phyloP scores from a whole-genome alignment of 2,113 vertebrate species.

The Apaloderma vittatum region DNA sequence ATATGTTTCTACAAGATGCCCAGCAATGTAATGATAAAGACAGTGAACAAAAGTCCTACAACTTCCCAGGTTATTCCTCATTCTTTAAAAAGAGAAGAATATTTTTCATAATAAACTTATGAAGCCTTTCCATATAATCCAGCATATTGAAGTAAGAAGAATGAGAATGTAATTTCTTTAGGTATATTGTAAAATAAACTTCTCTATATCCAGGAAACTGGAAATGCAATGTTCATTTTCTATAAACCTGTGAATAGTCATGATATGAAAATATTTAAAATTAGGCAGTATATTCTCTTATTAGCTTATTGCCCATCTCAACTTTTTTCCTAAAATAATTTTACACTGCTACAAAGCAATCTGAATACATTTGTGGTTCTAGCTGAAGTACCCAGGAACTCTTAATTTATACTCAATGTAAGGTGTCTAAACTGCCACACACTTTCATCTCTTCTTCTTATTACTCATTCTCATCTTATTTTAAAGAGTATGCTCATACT shows the following conservation, averaged over 20 bases:
- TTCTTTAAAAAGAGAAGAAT: rapidly evolving
- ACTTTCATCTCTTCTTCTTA: background rate
- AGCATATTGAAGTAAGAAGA: background rate
- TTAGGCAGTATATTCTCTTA: background rate
- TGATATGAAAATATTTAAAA: background rate
- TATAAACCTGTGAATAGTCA: background rate
- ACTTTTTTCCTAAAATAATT: background rate
- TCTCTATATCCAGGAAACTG: background rate
- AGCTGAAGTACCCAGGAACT: background rate
- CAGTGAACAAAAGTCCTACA: background rate
- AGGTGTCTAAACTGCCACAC: background rate
- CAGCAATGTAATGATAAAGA: background rate
- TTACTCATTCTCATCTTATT: background rate
- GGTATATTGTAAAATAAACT: constrained; percentile 42
- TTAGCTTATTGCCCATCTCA: background rate
- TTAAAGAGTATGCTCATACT: background rate
- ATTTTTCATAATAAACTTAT: background rate
- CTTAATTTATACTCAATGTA: background rate
- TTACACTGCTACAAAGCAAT: rapidly evolving
- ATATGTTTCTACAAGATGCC: background rate
- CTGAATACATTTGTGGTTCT: background rate
- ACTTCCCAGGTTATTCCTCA: background rate
- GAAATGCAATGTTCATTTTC: constrained; percentile 24
- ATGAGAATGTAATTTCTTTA: background rate
- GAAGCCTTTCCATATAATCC: background rate